Evolutionary conservation across 2,797 vertebrate genomes (phyloP).

Genomic region (Pyrocephalus nanus): DNA sequence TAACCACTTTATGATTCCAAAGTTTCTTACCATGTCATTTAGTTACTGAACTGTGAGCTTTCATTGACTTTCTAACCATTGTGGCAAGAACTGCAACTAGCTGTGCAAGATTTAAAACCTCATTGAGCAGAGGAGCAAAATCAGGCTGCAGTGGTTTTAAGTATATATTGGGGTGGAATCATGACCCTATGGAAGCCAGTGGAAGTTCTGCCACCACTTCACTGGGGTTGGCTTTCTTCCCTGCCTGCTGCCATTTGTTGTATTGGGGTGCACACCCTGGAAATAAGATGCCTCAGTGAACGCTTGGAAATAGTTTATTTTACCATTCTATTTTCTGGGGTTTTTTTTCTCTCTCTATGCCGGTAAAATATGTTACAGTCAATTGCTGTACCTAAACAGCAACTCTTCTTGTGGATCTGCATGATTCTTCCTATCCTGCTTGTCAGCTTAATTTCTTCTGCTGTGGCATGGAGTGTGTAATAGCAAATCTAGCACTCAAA

Average conservation of each 20-base stretch:
- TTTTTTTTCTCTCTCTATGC: not conserved
- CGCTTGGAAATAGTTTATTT: not conserved
- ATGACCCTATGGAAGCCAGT: not conserved
- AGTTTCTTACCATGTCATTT: slow-evolving; percentile 64
- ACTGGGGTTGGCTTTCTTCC: not conserved
- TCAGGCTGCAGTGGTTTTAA: not conserved
- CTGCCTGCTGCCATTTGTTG: not conserved
- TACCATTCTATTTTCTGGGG: not conserved
- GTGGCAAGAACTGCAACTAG: slow-evolving; percentile 31
- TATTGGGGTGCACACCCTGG: not conserved
- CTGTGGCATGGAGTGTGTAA: not conserved
- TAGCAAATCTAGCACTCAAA: slow-evolving; percentile 12
- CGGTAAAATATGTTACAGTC: not conserved
- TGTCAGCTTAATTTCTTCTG: slow-evolving; percentile 51
- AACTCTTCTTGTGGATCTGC: not conserved
- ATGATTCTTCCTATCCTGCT: not conserved
- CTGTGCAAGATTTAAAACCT: slow-evolving; percentile 60
- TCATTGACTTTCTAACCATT: slow-evolving; percentile 59
- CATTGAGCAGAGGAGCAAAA: slow-evolving; percentile 34
- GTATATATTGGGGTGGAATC: not conserved
- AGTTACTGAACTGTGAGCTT: slow-evolving; percentile 64
- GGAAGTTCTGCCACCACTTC: not conserved
- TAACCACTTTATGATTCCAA: slow-evolving; percentile 54
- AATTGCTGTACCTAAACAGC: slow-evolving; percentile 15
- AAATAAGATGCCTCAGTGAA: not conserved